These are phyloP conservation scores for Metaphire vulgaris DNA, from an alignment of 1,140 invertebrate genomes.

Conservation along the genomic window DNA sequence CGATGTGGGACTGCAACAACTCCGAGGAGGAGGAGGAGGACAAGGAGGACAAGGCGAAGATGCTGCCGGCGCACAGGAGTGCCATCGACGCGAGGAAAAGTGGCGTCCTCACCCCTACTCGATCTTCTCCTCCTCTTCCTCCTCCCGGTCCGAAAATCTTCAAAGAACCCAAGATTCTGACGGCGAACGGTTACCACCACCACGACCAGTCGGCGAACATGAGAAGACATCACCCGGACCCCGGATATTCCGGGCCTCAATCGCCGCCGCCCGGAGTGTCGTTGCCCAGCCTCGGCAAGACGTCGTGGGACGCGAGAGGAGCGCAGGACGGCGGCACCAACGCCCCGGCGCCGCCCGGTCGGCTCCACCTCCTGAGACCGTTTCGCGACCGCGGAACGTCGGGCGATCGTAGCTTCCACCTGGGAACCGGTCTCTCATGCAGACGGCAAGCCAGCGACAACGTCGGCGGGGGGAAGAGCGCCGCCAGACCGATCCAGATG, in stretches of 20 bases:
- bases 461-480: no score
- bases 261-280: background rate
- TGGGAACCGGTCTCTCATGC: background rate
- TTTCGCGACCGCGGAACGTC: background rate
- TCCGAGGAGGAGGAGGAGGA: no score
- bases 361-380: background rate
- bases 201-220: background rate
- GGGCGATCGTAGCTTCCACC: background rate
- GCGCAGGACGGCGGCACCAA: no score
- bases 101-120: background rate
- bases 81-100: background rate
- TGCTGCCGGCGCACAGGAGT: background rate
- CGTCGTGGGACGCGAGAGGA: no score
- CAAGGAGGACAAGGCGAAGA: no score
- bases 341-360: background rate
- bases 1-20: background rate
- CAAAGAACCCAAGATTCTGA: background rate
- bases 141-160: no score
- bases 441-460: background rate
- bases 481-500: background rate
- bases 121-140: no score
- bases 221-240: background rate
- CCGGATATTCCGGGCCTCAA: background rate
- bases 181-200: background rate
- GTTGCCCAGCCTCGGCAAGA: no score